Evolutionary conservation across 37 sponge, comb jelly and placozoan genomes (phyloP).

Genomic region (Cladorhizidae sp.): DNA sequence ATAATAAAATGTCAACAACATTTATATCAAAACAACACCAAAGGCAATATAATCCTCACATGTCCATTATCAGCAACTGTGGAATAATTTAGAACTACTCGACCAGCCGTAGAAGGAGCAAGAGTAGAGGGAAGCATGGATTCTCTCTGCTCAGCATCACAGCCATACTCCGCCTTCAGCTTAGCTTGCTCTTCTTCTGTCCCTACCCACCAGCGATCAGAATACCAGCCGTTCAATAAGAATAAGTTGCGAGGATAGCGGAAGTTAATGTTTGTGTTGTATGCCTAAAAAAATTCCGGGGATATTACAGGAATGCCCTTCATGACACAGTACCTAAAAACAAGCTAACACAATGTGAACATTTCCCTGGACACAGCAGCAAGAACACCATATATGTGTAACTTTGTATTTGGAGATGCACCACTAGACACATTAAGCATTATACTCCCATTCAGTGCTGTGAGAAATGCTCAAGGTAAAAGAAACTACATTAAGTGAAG

Average conservation of each 20-base stretch:
- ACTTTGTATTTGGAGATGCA: no score
- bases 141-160: conserved; percentile 16
- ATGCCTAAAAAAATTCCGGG: not conserved
- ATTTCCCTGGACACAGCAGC: no score
- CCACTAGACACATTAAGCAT: no score
- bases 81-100: not conserved
- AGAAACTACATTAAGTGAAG: no score
- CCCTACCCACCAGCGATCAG: conserved; percentile 10
- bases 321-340: no score
- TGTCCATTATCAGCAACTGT: not conserved
- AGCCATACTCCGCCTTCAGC: not conserved
- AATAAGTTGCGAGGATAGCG: conserved; percentile 19
- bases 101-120: not conserved
- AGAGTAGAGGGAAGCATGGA: not conserved
- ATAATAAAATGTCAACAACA: no score
- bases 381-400: no score
- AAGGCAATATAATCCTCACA: not conserved
- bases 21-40: no score
- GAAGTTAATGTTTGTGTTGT: not conserved
- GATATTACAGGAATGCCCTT: no score
- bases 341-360: no score
- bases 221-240: conserved; percentile 27
- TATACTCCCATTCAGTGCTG: no score
- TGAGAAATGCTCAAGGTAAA: no score
- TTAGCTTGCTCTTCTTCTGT: not conserved